phyloP scores from a whole-genome alignment of 2,888 invertebrate species.

The Papilio elwesi region DNA sequence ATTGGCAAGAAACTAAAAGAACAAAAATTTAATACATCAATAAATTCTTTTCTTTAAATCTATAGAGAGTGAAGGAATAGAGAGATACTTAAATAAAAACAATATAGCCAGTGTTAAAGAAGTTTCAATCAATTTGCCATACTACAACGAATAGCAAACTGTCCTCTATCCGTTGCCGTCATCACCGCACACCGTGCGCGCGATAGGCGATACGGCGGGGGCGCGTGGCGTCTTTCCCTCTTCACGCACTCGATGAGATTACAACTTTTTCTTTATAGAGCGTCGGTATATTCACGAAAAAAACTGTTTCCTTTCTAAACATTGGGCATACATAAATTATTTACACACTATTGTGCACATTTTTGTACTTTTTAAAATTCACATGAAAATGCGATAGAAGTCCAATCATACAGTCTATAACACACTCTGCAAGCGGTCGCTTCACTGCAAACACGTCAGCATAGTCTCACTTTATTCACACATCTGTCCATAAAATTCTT shows the following conservation, averaged over 20 bases:
- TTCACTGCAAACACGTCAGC: conserved; percentile 77
- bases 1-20: conserved; percentile 80
- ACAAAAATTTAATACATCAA: conserved; percentile 62
- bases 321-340: conserved; percentile 75
- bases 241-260: conserved; percentile 80
- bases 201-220: conserved; percentile 64
- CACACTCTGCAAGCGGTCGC: conserved; percentile 73
- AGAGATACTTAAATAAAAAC: conserved; percentile 63
- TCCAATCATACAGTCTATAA: conserved; percentile 69
- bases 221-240: conserved; percentile 56
- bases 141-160: conserved; percentile 78
- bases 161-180: conserved; percentile 52
- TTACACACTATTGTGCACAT: conserved; percentile 77
- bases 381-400: conserved; percentile 70
- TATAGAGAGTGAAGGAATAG: conserved; percentile 79
- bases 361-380: conserved; percentile 80
- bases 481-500: conserved; percentile 94
- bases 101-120: conserved; percentile 63
- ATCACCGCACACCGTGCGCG: conserved; percentile 74
- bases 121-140: conserved; percentile 74
- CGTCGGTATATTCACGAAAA: conserved; percentile 59
- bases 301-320: conserved; percentile 54
- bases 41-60: conserved; percentile 70
- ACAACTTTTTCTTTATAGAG: conserved; percentile 71
- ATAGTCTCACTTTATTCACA: conserved; percentile 91